Conservation (phyloP, 1,140 invertebrate genomes). For the Telenomus remus region DNA sequence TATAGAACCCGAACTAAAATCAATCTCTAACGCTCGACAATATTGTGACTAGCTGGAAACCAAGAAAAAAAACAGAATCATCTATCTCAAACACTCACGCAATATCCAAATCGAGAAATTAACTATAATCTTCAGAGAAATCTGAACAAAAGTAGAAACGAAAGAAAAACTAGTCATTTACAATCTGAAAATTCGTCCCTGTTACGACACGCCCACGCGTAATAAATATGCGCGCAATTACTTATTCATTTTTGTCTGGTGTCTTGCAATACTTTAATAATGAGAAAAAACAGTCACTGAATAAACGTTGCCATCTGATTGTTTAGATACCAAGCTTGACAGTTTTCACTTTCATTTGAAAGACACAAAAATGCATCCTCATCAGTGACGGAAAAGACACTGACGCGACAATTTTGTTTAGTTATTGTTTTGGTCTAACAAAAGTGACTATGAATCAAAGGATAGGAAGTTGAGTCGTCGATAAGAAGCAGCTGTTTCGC, state of each 20-base stretch:
- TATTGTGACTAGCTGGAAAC: conserved; percentile 11
- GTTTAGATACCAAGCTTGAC: not conserved
- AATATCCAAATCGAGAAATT: too few species aligned
- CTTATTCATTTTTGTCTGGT: not conserved
- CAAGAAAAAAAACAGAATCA: too few species aligned
- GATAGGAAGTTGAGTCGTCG: not conserved
- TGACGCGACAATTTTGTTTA: too few species aligned
- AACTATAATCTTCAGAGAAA: too few species aligned
- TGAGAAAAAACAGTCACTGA: not conserved
- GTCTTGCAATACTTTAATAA: conserved; percentile 1
- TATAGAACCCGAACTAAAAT: not conserved
- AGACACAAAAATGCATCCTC: too few species aligned
- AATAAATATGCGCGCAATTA: not conserved
- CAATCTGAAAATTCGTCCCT: not conserved
- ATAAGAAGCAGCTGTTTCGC: conserved; percentile 1
- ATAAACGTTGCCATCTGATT: not conserved
- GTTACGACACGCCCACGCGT: not conserved
- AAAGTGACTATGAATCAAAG: too few species aligned
- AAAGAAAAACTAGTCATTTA: too few species aligned
- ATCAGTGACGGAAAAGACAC: too few species aligned
- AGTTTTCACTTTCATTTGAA: not conserved
- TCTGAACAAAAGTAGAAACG: too few species aligned
- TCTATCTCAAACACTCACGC: too few species aligned
- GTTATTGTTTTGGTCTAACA: too few species aligned
- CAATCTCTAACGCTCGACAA: conserved; percentile 15